Evolutionary conservation across 1,140 invertebrate species (phyloP).

Genomic region (Platyura marginata): DNA sequence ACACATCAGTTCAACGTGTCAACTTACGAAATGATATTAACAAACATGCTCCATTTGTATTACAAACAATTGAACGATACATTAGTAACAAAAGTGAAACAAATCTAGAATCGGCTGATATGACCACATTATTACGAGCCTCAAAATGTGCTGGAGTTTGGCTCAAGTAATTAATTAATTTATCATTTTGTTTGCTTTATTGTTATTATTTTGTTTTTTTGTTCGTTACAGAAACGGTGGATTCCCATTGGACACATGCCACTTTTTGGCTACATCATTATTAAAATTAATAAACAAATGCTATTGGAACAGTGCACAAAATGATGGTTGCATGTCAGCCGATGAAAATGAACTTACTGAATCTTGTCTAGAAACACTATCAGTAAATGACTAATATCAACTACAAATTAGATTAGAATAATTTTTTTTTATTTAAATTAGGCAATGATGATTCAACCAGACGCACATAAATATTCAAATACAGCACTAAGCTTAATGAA

Average conservation of each 20-base stretch:
- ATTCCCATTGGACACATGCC: constrained; percentile 25
- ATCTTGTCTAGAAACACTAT: constrained; percentile 38
- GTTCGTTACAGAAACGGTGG: constrained; percentile 14
- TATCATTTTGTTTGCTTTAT: neutral
- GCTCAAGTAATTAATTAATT: constrained; percentile 29
- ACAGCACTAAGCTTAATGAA: constrained; percentile 30
- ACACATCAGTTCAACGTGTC: constrained; percentile 18
- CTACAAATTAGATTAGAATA: too few species aligned
- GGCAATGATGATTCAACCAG: constrained; percentile 34
- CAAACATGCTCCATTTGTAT: constrained; percentile 15
- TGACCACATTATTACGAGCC: constrained; percentile 29
- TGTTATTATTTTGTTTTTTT: neutral
- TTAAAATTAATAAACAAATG: constrained; percentile 20
- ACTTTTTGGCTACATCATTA: constrained; percentile 16
- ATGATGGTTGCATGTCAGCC: constrained; percentile 26
- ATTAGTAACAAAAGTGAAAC: constrained; percentile 14
- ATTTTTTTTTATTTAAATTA: neutral
- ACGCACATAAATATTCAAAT: constrained; percentile 30
- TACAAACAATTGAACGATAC: constrained; percentile 16
- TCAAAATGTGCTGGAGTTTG: constrained; percentile 41
- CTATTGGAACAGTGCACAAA: constrained; percentile 19
- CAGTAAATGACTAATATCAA: constrained; percentile 9
- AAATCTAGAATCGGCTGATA: constrained; percentile 13
- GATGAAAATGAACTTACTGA: constrained; percentile 37
- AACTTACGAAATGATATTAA: constrained; percentile 14